Conservation (phyloP, 1,140 invertebrate species). For the Papilio dardanus region DNA sequence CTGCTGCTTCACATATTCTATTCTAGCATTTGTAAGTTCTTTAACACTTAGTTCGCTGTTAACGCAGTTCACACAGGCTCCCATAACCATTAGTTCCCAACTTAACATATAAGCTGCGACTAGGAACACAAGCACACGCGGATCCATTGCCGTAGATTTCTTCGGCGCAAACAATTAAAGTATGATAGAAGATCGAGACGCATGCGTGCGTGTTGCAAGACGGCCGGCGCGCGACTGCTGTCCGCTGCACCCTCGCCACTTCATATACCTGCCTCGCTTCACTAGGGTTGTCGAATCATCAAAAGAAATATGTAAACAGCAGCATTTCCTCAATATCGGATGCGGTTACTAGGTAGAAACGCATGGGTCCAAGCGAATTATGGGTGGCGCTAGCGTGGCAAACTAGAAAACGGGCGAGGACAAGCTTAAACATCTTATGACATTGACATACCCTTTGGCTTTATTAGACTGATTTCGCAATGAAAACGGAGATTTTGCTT, state of each 20-base stretch:
- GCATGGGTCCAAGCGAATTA: neutral
- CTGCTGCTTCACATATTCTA: slow-evolving; percentile 92
- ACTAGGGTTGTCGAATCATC: slow-evolving; percentile 23
- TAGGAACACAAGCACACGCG: slow-evolving; percentile 57
- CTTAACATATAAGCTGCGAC: slow-evolving; percentile 56
- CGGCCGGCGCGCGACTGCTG: slow-evolving; percentile 54
- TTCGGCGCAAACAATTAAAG: slow-evolving; percentile 65
- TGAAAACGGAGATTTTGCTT: too few relatives aligned
- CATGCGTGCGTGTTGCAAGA: slow-evolving; percentile 55
- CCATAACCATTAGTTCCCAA: slow-evolving; percentile 55
- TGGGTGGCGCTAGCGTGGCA: too few relatives aligned
- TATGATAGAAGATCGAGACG: slow-evolving; percentile 60
- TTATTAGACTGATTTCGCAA: too few relatives aligned
- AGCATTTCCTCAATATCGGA: neutral
- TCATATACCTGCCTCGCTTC: slow-evolving; percentile 47
- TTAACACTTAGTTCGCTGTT: slow-evolving; percentile 59
- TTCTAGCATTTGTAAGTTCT: slow-evolving; percentile 82
- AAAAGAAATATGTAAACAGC: slow-evolving; percentile 3
- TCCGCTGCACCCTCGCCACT: slow-evolving; percentile 27
- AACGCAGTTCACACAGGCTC: slow-evolving; percentile 67
- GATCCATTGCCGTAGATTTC: slow-evolving; percentile 56
- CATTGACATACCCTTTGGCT: too few relatives aligned
- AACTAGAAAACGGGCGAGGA: too few relatives aligned
- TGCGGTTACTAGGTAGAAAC: neutral
- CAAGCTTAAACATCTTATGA: too few relatives aligned